Base-by-base conservation (phyloP, 2,888 invertebrate genomes). In the Acronicta psi region DNA sequence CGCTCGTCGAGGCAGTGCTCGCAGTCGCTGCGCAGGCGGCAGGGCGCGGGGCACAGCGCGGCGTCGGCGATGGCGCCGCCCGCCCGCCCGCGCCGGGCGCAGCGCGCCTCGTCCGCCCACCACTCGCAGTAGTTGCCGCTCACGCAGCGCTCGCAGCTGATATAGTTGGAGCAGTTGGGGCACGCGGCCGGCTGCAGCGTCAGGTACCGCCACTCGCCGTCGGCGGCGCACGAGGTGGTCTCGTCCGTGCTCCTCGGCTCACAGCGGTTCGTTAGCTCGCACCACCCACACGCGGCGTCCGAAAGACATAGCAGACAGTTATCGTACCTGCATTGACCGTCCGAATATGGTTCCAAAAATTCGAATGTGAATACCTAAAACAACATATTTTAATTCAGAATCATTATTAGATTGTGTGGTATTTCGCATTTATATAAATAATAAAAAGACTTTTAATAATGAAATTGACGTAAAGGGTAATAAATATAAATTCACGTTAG, bases 221-320 rank as follows among this genome's bases (percentile, higher is more conserved):
- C 92, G 7, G 87, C 83, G 1, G 88, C 80, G 79, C 97, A 97
- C 40, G 91, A 94, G 38, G 94, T 90, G 5, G 94, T 95, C 85
- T 98, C 97, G 75, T 97, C 96, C 0, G 95, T 92, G 13, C 94
- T 89, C 31, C 97, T 95, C 7, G 96, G 91, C 70, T 98, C 95
- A 84, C 98, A 98, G 45, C 95, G 93, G 67, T 95, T 92, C n/a
- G 95, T 96, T 10, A 96, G 85, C 64, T 97, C 97, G 84, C 99
- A 99, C 99, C 99, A 99, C 1, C 98, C 98, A 83, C 99, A 99
- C 14, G 96, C 95, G 0, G 97, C 96, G 88, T 99, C 98, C 0
- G 97, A 96, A 52, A 99, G 92, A 83, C 99, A 99, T 65, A 98
- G 96, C 31, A 98, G 91, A 81, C 99, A 99, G 88, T 98, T 98